Evolutionary conservation across 2,797 vertebrate species (phyloP).

Genomic region (Cossypha caffra): DNA sequence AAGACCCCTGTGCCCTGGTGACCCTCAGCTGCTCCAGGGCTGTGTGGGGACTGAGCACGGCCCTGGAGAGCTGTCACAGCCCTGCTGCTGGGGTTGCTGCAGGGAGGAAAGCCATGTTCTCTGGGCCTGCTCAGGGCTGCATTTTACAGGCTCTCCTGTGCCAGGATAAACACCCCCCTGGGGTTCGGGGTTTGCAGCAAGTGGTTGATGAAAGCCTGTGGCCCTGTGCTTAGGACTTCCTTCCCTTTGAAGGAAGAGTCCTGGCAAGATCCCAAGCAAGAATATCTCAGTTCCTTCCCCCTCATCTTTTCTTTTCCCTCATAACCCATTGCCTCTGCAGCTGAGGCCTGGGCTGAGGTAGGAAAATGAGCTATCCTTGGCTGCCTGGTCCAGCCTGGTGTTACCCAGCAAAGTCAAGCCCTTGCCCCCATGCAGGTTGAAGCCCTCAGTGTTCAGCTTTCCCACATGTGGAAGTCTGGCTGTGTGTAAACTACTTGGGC

Average conservation of each 20-base stretch:
- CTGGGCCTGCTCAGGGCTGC: rapidly evolving
- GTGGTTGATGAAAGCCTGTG: background rate
- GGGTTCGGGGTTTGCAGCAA: background rate
- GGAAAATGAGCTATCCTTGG: background rate
- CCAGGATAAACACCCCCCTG: conserved; percentile 35
- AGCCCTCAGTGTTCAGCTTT: background rate
- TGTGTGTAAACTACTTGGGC: background rate
- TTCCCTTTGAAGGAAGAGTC: conserved; percentile 34
- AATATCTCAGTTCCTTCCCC: background rate
- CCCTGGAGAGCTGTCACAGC: background rate
- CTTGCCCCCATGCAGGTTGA: background rate
- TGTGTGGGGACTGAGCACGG: rapidly evolving
- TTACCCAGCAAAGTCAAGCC: background rate
- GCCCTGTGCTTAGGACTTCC: background rate
- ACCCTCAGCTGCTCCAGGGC: background rate
- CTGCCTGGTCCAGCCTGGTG: background rate
- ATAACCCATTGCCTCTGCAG: background rate
- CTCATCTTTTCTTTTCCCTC: background rate
- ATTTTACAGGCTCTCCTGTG: background rate
- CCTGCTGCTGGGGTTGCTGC: background rate
- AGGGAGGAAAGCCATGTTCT: background rate
- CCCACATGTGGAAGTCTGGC: background rate
- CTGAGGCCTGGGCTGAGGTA: background rate
- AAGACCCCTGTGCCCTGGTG: background rate
- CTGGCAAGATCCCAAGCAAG: background rate